These are phyloP conservation scores for Chelonia mydas DNA, from an alignment of 2,797 vertebrate genomes.

Conservation along the genomic window DNA sequence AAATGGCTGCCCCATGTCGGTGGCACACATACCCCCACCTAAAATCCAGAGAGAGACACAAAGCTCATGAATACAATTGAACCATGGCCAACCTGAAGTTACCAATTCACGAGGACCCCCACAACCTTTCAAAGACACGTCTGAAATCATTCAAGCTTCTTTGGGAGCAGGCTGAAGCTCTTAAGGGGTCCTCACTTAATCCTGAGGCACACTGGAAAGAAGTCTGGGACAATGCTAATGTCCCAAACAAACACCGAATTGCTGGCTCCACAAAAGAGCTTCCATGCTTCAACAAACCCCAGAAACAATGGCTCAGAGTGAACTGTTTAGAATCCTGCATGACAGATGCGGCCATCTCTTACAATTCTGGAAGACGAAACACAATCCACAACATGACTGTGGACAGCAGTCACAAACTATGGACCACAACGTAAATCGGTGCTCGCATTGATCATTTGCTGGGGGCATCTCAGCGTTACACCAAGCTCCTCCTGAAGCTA, in stretches of 20 bases:
- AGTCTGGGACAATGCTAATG: neutral
- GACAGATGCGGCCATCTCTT: neutral
- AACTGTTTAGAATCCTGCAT: neutral
- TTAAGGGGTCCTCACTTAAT: neutral
- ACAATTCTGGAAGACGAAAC: neutral
- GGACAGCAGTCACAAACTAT: neutral
- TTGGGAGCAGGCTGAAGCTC: neutral
- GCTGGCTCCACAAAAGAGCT: neutral
- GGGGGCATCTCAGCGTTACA: neutral
- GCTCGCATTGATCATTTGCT: neutral
- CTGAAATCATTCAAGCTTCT: neutral
- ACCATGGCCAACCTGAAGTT: neutral
- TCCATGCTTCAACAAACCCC: neutral
- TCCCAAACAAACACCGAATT: neutral
- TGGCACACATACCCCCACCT: neutral
- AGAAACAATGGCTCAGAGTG: too few species aligned
- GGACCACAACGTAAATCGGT: neutral
- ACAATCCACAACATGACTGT: neutral
- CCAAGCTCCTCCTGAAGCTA: neutral
- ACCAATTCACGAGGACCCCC: neutral
- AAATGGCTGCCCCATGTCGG: too few species aligned
- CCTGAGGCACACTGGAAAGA: neutral
- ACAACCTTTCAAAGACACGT: too few species aligned
- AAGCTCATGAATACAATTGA: neutral
- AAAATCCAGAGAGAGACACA: neutral